Percentiles rank a stretch among this genome's conserved stretches.
These are phyloP conservation scores for Noctua fimbriata DNA, from an alignment of 2,888 invertebrate genomes.

Conservation along the genomic window DNA sequence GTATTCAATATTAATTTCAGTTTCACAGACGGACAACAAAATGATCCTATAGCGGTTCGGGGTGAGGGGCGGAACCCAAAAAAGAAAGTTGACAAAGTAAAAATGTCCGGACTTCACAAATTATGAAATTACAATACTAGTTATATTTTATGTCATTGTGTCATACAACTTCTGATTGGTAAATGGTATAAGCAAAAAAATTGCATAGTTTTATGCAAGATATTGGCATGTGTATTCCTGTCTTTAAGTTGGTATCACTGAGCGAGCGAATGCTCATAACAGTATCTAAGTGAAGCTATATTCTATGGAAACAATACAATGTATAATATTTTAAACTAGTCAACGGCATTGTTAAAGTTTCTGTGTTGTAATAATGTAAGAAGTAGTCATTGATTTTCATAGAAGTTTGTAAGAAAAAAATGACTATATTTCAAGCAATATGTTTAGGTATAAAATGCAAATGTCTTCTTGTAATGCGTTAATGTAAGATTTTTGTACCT, in stretches of 20 bases:
- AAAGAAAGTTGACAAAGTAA: no score
- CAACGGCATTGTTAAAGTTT: slow-evolving; percentile 21
- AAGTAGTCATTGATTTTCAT: slow-evolving; percentile 26
- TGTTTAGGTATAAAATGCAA: slow-evolving; percentile 23
- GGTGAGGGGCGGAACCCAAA: no score
- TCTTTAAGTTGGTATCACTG: slow-evolving; percentile 43
- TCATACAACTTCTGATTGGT: background rate
- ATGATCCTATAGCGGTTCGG: no score
- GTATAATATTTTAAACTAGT: slow-evolving; percentile 40
- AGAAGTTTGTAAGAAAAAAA: slow-evolving; percentile 23
- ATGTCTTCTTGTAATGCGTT: slow-evolving; percentile 24
- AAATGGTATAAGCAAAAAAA: background rate
- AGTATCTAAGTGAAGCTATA: slow-evolving; percentile 23
- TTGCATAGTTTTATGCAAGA: background rate
- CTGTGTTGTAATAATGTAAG: slow-evolving; percentile 30
- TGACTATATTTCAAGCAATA: slow-evolving; percentile 48
- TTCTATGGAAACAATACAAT: slow-evolving; percentile 27
- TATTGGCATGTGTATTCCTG: slow-evolving; percentile 35
- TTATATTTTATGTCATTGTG: background rate
- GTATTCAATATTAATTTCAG: no score
- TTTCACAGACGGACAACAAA: no score
- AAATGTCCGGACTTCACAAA: background rate
- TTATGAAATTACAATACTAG: background rate
- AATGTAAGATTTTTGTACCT: slow-evolving; percentile 50
- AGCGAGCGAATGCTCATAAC: slow-evolving; percentile 45